A percentile compares a stretch with the other conserved stretches of the same genome.
These are phyloP conservation scores for Epinotia ramella DNA, from an alignment of 2,888 invertebrate species.

Conservation along the genomic window DNA sequence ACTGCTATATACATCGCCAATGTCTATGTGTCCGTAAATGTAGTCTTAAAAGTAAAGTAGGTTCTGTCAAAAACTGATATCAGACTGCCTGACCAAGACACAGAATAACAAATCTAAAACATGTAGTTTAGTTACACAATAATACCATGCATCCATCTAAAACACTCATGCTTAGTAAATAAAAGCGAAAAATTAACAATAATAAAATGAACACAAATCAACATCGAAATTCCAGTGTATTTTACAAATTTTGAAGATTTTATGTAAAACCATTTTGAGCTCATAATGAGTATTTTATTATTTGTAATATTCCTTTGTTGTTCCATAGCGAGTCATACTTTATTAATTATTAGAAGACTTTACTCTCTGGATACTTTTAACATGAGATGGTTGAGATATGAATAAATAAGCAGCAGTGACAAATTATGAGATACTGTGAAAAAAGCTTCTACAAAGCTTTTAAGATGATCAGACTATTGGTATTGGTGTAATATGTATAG, in stretches of 20 bases:
- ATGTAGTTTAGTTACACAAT: conserved; percentile 36
- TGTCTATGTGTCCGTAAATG: not conserved
- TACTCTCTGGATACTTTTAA: conserved; percentile 9
- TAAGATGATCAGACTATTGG: conserved; percentile 30
- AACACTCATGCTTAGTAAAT: conserved; percentile 41
- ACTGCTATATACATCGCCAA: not conserved
- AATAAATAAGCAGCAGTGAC: conserved; percentile 35
- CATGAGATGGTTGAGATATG: conserved; percentile 7
- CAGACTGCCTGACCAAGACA: not conserved
- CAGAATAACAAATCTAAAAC: conserved; percentile 6
- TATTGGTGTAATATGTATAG: not conserved
- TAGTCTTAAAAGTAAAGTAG: not conserved
- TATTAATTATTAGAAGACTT: conserved; percentile 2
- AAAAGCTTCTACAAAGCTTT: conserved; percentile 28
- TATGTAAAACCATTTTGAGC: not conserved
- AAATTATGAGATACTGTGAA: conserved; percentile 24
- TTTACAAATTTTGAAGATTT: not conserved
- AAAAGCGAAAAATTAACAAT: conserved; percentile 24
- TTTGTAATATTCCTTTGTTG: not conserved
- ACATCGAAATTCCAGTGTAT: not conserved
- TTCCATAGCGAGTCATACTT: not conserved
- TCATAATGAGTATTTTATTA: not conserved
- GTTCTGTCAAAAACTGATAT: not conserved
- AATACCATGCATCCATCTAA: conserved; percentile 39
- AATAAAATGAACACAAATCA: not conserved